Base-by-base conservation (phyloP, 2,888 invertebrate genomes). In the Apamea monoglypha region DNA sequence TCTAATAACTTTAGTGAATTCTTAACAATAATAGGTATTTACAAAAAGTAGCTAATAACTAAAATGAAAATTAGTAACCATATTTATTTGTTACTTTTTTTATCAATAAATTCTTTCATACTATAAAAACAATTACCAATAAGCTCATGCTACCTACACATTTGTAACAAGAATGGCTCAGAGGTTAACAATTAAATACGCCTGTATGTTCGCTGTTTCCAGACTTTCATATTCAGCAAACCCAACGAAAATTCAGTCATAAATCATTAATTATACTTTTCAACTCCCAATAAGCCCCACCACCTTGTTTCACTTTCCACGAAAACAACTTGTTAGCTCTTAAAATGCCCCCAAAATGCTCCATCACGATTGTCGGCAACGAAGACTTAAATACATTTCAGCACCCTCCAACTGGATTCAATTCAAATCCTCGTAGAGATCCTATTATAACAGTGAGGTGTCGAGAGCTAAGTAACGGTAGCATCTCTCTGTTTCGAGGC, bases 391-490 rank as follows among this genome's bases (percentile, higher is more conserved):
- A 90, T 92, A 91, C 90, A 91, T 90, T 91, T 87, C 89, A 91
- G 85, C 76, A 80, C 81, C 91, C 92, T 94, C 93, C 93, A 93
- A 92, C 91, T 92, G 92, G 93, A 95, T 95, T 95, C 94, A 94
- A 94, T 95, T 95, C 94, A 94, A 95, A 95, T 94, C 95, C 94
- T 92, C 92, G 90, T 91, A 91, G 93, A 94, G 94, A 96, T 96
- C 96, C 96, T 94, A 96, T 96, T 96, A 96, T 95, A 94, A 95
- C 94, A 91, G 95, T 91, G 93, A 95, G 95, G 96, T 95, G 96
- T 95, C 94, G 93, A 91, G 94, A 93, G 90, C 93, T 95, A 96
- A 96, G 96, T 95, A 95, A 95, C 94, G 96, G 95, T 96, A 92
- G 92, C 94, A 94, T 88, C 93, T 92, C 92, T 89, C 92, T 93